Evolutionary conservation across 2,888 invertebrate species (phyloP).

Genomic region (Odontothrips loti): DNA sequence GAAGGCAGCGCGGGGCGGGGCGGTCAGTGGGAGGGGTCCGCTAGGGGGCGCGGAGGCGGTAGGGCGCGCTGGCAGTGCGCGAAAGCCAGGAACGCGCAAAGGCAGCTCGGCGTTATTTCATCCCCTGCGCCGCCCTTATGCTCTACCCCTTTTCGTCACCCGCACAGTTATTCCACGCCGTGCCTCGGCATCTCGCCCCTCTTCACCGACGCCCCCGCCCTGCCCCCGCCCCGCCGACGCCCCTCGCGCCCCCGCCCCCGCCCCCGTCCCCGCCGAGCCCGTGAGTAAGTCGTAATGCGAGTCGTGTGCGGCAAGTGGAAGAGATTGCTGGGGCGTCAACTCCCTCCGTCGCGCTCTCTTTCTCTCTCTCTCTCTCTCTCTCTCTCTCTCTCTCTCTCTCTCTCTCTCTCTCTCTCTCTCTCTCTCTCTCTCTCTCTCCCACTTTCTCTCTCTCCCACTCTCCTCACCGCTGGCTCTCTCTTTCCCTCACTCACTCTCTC

Average conservation of each 20-base stretch:
- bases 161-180: background rate
- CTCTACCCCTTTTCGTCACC: conserved; percentile 11
- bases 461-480: no score
- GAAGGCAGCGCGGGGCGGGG: no score
- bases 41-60: background rate
- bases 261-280: background rate
- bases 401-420: background rate
- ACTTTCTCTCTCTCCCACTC: no score
- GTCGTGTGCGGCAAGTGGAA: conserved; percentile 25
- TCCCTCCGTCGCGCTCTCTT: no score
- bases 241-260: background rate
- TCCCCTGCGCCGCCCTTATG: conserved; percentile 2
- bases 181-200: background rate
- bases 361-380: no score
- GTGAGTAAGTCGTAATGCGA: conserved; percentile 22
- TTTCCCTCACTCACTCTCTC: background rate
- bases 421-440: no score
- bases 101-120: background rate
- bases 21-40: background rate
- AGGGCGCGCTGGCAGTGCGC: background rate
- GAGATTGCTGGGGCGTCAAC: conserved; percentile 18
- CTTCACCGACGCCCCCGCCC: background rate
- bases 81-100: background rate
- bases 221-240: background rate
- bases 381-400: background rate